Base-by-base conservation (phyloP, 2,888 invertebrate species). In the Synergus gifuensis region DNA sequence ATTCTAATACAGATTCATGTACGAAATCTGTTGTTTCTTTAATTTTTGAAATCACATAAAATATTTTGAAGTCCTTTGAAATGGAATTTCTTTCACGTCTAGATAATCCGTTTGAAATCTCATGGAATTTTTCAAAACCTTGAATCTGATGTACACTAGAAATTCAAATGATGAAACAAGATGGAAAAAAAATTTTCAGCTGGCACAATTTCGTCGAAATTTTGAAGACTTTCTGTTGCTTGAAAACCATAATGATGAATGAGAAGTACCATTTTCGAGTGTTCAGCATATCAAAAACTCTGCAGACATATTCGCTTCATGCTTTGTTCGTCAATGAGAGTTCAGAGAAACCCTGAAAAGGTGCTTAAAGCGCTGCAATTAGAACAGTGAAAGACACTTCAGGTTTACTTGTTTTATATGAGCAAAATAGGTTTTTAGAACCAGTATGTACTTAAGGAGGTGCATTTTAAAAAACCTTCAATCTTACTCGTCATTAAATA, bases 341-440 rank as follows among this genome's bases (percentile, higher is more conserved):
- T 28, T 44, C 64, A 63, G 14, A 18, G n/a, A 42, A 77, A 66
- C 18, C 42, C 66, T 77, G 64, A 64, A 77, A 66, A 54, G 77
- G 63, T 66, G 49, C 77, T 77, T 77, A 66, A 66, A 76, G 76
- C 76, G 22, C 22, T 62, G 76, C 76, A 63, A 76, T 76, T 76
- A 76, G 62, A 76, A 16, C 22, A 63, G 62, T 76, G 46, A 28
- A 77, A 77, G 64, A 7, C 49, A 66, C 64, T 77, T 66, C 9
- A 54, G 36, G 54, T 64, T 64, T 64, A 54, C 77, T 49, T 77
- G 64, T 62, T 60, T 46, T 77, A 46, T 14, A 22, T 22, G 69
- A 14, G 42, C 42, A 3, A 66, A 66, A 66, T 66, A 66, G 42
- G 66, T 18, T 54, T n/a, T n/a, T n/a, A 4, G n/a, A 3, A n/a